Conservation (phyloP, 2,888 invertebrate species). For the Sipunculus nudus region DNA sequence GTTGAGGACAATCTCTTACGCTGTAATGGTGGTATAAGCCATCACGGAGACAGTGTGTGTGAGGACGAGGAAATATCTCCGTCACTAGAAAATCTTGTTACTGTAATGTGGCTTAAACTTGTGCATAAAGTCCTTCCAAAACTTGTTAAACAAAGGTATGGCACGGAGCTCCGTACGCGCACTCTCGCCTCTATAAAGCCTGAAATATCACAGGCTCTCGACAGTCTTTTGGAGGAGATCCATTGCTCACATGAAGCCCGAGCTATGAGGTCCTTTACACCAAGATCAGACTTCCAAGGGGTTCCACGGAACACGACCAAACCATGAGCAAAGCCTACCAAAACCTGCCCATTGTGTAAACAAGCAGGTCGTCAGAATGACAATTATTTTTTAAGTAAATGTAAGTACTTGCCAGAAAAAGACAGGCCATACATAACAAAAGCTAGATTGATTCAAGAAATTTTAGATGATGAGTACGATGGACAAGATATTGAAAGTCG, state of each 20-base stretch:
- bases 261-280: neutral
- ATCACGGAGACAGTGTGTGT: slow-evolving; percentile 32
- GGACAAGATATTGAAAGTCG: no score
- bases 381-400: slow-evolving; percentile 14
- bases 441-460: neutral
- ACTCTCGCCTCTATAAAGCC: slow-evolving; percentile 40
- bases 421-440: slow-evolving; percentile 11
- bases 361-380: slow-evolving; percentile 10
- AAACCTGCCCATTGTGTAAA: slow-evolving; percentile 16
- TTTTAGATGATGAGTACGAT: neutral
- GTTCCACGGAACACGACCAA: no score
- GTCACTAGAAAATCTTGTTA: slow-evolving; percentile 33
- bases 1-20: slow-evolving; percentile 34
- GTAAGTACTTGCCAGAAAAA: slow-evolving; percentile 6
- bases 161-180: slow-evolving; percentile 32
- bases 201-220: slow-evolving; percentile 36
- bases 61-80: slow-evolving; percentile 33
- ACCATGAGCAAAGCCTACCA: no score
- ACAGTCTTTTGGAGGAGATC: slow-evolving; percentile 17
- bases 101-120: slow-evolving; percentile 33
- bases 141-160: slow-evolving; percentile 38
- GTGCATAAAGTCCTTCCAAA: slow-evolving; percentile 30
- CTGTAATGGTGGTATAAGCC: slow-evolving; percentile 22
- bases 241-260: neutral
- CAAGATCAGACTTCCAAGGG: no score